A percentile compares a stretch with the other conserved stretches of the same genome.
These are phyloP conservation scores for Hiodon alosoides DNA, from an alignment of 2,113 vertebrate species.

Conservation along the genomic window DNA sequence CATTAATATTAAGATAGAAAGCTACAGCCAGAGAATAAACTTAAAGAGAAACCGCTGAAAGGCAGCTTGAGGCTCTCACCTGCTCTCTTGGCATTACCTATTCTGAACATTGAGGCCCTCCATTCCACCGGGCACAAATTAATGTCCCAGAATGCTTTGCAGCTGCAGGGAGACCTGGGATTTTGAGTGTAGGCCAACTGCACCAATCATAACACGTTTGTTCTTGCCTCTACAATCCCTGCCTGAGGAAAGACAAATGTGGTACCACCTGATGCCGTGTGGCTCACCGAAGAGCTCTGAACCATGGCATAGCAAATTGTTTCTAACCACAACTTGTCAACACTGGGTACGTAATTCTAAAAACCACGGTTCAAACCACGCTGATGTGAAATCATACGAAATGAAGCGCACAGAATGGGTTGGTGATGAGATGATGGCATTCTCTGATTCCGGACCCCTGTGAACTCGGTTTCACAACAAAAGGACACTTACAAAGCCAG, in stretches of 20 bases:
- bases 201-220: too few species aligned
- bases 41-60: not conserved
- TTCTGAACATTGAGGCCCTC: not conserved
- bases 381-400: not conserved
- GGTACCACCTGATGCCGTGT: too few species aligned
- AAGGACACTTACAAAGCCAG: not conserved
- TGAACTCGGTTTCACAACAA: not conserved
- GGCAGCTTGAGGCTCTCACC: conserved; percentile 4
- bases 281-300: too few species aligned
- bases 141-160: not conserved
- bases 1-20: conserved; percentile 16
- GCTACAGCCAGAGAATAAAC: not conserved
- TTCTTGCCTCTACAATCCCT: too few species aligned
- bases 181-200: not conserved
- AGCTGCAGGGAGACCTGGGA: not conserved
- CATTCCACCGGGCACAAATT: not conserved
- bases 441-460: not conserved
- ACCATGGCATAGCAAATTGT: too few species aligned
- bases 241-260: too few species aligned
- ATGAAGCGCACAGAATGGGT: not conserved
- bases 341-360: too few species aligned
- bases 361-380: not conserved
- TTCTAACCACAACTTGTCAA: too few species aligned
- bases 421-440: not conserved
- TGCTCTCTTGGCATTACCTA: not conserved